phyloP scores from a whole-genome alignment of 2,797 vertebrate species.

The Etheostoma perlongum region DNA sequence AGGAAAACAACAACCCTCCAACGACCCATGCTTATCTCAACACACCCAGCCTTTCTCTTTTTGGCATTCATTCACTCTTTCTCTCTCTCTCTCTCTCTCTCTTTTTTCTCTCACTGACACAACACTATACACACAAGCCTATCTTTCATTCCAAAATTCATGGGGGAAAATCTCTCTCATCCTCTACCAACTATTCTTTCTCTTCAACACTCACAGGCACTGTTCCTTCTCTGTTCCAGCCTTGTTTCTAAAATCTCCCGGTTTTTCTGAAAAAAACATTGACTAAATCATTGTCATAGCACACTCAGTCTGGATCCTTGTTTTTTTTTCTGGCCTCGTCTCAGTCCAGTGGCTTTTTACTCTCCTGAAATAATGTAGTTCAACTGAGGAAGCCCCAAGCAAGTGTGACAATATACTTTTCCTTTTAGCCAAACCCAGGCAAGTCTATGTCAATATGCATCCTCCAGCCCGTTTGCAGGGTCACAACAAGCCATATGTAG shows the following conservation, averaged over 20 bases:
- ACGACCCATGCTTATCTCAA: slow-evolving; percentile 82
- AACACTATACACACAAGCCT: slow-evolving; percentile 47
- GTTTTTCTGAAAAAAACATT: slow-evolving; percentile 49
- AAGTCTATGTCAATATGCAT: neutral
- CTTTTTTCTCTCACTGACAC: slow-evolving; percentile 33
- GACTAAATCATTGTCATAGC: slow-evolving; percentile 36
- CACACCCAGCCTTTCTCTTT: slow-evolving; percentile 76
- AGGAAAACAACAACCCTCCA: slow-evolving; percentile 70
- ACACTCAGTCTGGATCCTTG: slow-evolving; percentile 12
- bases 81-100: slow-evolving; percentile 43
- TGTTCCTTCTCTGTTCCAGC: slow-evolving; percentile 46
- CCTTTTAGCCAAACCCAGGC: slow-evolving; percentile 9
- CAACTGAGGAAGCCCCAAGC: slow-evolving; percentile 16
- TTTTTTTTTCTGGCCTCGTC: slow-evolving; percentile 23
- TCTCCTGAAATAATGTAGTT: slow-evolving; percentile 33
- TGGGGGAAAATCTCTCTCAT: slow-evolving; percentile 76
- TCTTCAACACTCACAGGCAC: slow-evolving; percentile 60
- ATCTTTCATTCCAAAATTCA: slow-evolving; percentile 75
- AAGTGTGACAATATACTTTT: slow-evolving; percentile 13
- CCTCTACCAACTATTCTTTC: slow-evolving; percentile 74
- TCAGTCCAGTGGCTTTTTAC: slow-evolving; percentile 22
- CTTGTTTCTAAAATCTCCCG: slow-evolving; percentile 47
- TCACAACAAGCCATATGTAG: neutral
- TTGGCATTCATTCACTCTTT: slow-evolving; percentile 71
- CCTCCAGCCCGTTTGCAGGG: neutral